phyloP scores from a whole-genome alignment of 2,797 vertebrate genomes.

The Gallinago nigripennis region DNA sequence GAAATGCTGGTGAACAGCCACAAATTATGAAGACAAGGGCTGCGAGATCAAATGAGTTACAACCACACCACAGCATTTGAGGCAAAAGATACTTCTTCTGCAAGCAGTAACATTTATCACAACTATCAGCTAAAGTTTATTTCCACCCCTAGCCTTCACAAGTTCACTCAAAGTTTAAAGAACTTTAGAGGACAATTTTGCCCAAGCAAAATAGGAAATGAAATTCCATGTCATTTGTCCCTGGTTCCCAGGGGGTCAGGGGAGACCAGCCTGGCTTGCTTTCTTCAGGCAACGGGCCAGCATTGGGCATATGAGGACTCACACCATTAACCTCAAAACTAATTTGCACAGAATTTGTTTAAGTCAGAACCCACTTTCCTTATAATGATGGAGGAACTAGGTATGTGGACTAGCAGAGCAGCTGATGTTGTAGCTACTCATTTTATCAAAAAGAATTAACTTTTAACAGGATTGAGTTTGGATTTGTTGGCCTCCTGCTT shows the following conservation, averaged over 20 bases:
- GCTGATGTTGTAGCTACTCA: background rate
- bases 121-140: background rate
- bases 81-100: background rate
- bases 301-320: background rate
- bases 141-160: background rate
- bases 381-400: background rate
- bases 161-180: constrained; percentile 13
- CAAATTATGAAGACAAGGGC: background rate
- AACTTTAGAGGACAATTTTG: background rate
- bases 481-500: background rate
- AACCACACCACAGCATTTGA: background rate
- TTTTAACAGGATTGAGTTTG: background rate
- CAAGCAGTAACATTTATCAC: background rate
- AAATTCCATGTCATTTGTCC: background rate
- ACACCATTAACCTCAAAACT: background rate
- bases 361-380: background rate
- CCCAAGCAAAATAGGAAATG: background rate
- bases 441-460: background rate
- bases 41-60: background rate
- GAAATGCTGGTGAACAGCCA: constrained; percentile 7
- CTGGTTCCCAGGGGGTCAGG: background rate
- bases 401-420: background rate
- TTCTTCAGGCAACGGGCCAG: background rate
- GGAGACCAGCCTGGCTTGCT: background rate
- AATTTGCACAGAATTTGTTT: background rate